A percentile compares a stretch with the other conserved stretches of the same genome.
These are phyloP conservation scores for Labeo catla DNA, from an alignment of 2,113 vertebrate species.

Conservation along the genomic window DNA sequence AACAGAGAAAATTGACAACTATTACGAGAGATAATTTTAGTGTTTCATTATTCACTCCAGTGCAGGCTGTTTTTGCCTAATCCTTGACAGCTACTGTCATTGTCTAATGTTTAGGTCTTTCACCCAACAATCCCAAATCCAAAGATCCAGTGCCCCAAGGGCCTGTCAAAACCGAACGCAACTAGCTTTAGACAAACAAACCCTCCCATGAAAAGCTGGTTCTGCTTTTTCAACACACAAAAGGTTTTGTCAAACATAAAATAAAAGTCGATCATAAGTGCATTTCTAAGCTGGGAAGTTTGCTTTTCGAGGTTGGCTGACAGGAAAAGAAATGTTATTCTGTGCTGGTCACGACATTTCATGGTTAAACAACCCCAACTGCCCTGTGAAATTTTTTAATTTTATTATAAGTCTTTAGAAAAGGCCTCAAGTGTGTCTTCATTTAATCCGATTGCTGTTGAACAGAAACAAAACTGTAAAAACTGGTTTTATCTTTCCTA, in stretches of 20 bases:
- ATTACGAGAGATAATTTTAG: not conserved
- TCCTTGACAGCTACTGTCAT: slow-evolving; percentile 26
- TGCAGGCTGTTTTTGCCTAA: not conserved
- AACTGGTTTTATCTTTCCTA: not conserved
- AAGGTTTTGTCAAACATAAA: not conserved
- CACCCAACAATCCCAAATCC: not conserved
- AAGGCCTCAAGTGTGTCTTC: not conserved
- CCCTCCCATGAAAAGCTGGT: slow-evolving; percentile 40
- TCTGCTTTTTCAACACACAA: slow-evolving; percentile 14
- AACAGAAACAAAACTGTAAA: not conserved
- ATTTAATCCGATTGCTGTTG: not conserved
- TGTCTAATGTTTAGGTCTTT: slow-evolving; percentile 1
- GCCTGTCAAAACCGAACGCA: slow-evolving; percentile 30
- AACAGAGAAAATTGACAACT: not conserved
- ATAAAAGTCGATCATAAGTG: not conserved
- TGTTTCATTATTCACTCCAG: not conserved
- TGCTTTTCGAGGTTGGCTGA: not conserved
- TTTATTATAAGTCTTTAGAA: not conserved
- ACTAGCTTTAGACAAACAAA: slow-evolving; percentile 6
- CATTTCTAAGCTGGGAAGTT: not conserved
- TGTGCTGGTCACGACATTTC: not conserved
- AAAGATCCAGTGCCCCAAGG: slow-evolving; percentile 17
- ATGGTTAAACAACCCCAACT: not conserved
- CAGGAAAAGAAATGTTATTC: not conserved
- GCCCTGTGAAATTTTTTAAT: not conserved